Conservation (phyloP, 2,113 vertebrate genomes). For the Caranx ignobilis region DNA sequence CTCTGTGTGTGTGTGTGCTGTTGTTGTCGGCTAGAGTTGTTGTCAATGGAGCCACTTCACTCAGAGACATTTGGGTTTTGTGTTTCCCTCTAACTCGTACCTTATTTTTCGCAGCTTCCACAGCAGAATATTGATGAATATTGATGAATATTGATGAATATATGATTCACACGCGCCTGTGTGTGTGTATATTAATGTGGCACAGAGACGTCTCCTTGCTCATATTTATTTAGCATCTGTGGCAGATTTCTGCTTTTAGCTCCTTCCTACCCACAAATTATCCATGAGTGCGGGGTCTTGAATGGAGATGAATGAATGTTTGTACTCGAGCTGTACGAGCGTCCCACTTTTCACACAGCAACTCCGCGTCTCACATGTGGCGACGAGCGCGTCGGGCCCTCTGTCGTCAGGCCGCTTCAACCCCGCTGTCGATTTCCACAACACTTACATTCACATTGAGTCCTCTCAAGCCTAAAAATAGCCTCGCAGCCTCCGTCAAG, state of each 20-base stretch:
- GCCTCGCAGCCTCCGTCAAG: background rate
- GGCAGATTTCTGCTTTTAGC: background rate
- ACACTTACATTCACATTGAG: no score
- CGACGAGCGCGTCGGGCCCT: background rate
- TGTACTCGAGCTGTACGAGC: background rate
- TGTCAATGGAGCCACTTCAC: conserved; percentile 28
- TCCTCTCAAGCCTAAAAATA: no score
- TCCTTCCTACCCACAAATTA: background rate
- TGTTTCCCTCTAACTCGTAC: background rate
- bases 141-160: conserved; percentile 9
- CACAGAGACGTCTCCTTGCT: background rate
- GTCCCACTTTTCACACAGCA: background rate
- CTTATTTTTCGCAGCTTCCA: background rate
- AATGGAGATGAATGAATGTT: background rate
- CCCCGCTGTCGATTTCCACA: no score
- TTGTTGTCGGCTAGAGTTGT: conserved; percentile 50
- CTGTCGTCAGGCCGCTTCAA: no score
- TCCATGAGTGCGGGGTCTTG: background rate
- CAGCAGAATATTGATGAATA: conserved; percentile 1
- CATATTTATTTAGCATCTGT: background rate
- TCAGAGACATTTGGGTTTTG: background rate
- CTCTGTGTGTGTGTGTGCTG: conserved; percentile 2
- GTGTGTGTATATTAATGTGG: background rate
- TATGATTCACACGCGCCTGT: no score
- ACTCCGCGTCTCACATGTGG: background rate